Percentiles rank a stretch among this genome's conserved stretches.
These are phyloP conservation scores for Therioaphis trifolii DNA, from an alignment of 2,888 invertebrate species.

Conservation along the genomic window DNA sequence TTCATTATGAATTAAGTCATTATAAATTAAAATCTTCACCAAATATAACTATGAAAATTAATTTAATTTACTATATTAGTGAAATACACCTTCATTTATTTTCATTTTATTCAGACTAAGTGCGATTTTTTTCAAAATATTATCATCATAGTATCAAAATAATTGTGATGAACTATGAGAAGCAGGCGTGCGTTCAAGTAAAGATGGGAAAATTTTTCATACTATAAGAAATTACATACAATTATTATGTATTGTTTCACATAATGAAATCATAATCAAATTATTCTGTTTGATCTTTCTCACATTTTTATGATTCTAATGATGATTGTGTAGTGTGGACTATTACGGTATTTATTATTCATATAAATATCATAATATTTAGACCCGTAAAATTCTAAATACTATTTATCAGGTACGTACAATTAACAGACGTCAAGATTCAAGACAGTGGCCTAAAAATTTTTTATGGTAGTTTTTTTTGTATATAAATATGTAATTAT, in stretches of 20 bases:
- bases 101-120: not conserved
- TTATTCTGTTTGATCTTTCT: conserved; percentile 37
- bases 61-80: not conserved
- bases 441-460: too few species aligned
- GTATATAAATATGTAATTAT: too few species aligned
- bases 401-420: too few species aligned
- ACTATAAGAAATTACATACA: not conserved
- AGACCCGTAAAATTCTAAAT: too few species aligned
- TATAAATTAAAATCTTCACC: too few species aligned
- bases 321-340: not conserved
- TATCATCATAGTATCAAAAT: not conserved
- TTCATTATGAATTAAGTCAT: too few species aligned
- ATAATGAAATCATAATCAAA: conserved; percentile 45
- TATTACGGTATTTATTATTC: too few species aligned
- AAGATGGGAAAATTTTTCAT: conserved; percentile 25
- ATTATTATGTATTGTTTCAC: conserved; percentile 32
- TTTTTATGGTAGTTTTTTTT: too few species aligned
- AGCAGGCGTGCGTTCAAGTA: not conserved
- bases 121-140: not conserved
- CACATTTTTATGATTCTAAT: conserved; percentile 32
- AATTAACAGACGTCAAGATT: too few species aligned
- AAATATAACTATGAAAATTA: not conserved
- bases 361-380: too few species aligned
- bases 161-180: not conserved
- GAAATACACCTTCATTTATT: not conserved